These are phyloP conservation scores for Euwallacea fornicatus DNA, from an alignment of 1,140 invertebrate species.

Conservation along the genomic window DNA sequence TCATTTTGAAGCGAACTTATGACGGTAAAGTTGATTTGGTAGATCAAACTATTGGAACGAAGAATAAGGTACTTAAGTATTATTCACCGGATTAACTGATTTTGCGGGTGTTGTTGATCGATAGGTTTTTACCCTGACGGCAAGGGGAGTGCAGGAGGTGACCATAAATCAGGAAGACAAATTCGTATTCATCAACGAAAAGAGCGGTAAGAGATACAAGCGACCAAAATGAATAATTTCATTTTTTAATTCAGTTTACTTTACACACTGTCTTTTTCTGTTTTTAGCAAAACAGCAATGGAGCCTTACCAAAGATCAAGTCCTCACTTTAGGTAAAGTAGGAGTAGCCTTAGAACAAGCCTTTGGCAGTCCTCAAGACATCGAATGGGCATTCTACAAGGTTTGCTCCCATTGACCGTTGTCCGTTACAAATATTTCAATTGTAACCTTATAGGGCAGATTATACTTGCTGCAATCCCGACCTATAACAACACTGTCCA, in stretches of 20 bases:
- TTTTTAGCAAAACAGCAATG: conserved; percentile 31
- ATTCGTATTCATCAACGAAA: conserved; percentile 14
- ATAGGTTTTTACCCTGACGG: conserved; percentile 55
- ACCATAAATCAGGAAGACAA: conserved; percentile 46
- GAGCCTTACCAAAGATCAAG: conserved; percentile 59
- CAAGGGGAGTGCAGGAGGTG: conserved; percentile 51
- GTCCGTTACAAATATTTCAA: conserved; percentile 4
- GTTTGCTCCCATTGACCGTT: conserved; percentile 39
- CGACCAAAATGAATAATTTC: conserved; percentile 10
- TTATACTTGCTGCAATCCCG: conserved; percentile 72
- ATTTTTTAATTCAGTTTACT: neutral
- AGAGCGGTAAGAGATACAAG: neutral
- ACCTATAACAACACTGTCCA: conserved; percentile 69
- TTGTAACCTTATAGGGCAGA: conserved; percentile 50
- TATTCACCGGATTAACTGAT: neutral
- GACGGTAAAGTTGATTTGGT: conserved; percentile 56
- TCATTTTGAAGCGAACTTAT: conserved; percentile 60
- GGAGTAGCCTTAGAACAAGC: conserved; percentile 63
- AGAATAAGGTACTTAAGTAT: conserved; percentile 51
- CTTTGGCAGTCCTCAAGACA: conserved; percentile 70
- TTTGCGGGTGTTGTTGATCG: neutral
- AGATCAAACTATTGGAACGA: conserved; percentile 60
- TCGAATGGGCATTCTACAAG: conserved; percentile 71
- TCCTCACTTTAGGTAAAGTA: conserved; percentile 58
- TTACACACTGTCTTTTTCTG: too few relatives aligned